phyloP scores from a whole-genome alignment of 2,888 invertebrate species.

The Sinotaia quadrata region DNA sequence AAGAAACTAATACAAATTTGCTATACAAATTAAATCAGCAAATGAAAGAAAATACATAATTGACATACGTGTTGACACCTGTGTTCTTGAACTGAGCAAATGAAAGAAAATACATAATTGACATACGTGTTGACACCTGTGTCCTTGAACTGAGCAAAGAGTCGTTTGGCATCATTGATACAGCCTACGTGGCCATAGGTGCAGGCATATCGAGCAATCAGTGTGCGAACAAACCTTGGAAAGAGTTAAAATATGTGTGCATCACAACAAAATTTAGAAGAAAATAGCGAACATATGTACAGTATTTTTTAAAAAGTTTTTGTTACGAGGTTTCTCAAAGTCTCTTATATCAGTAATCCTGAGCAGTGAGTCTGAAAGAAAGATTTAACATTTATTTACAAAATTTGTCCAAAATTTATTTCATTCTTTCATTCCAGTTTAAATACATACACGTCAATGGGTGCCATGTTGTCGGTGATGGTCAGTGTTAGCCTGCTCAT shows the following conservation, averaged over 20 bases:
- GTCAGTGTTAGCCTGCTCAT: slow-evolving; percentile 3
- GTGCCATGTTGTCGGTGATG: slow-evolving; percentile 14
- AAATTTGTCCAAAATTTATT: too few relatives aligned
- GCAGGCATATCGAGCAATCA: slow-evolving; percentile 27
- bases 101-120: background rate
- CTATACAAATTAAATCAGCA: too few relatives aligned
- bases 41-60: background rate
- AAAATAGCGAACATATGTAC: too few relatives aligned
- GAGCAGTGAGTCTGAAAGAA: too few relatives aligned
- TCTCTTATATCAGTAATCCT: too few relatives aligned
- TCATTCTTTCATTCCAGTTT: too few relatives aligned
- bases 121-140: slow-evolving; percentile 22
- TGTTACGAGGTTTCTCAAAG: too few relatives aligned
- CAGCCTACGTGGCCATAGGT: slow-evolving; percentile 19
- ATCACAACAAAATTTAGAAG: too few relatives aligned
- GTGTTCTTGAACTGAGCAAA: slow-evolving; percentile 6
- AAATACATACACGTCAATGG: slow-evolving; percentile 21
- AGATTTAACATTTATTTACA: too few relatives aligned
- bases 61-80: slow-evolving; percentile 15
- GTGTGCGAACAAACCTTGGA: slow-evolving; percentile 23
- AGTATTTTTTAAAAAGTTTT: too few relatives aligned
- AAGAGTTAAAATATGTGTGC: too few relatives aligned
- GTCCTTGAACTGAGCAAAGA: slow-evolving; percentile 20
- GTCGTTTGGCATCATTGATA: slow-evolving; percentile 14
- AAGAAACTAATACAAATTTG: too few relatives aligned